A percentile compares a stretch with the other conserved stretches of the same genome.
Conservation (phyloP, 1,140 invertebrate species). For the Zaprionus tsacasi region DNA sequence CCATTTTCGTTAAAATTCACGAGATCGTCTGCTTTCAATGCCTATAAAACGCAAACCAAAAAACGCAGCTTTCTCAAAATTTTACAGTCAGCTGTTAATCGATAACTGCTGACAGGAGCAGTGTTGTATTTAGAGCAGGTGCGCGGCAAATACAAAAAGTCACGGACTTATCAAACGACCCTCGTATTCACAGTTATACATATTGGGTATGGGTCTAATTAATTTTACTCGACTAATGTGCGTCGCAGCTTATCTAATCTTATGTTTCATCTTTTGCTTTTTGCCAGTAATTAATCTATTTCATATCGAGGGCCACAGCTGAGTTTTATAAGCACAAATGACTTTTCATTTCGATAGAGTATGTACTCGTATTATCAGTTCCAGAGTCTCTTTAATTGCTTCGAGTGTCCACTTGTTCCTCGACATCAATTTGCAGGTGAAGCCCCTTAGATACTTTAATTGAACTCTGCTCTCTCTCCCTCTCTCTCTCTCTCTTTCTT, state of each 20-base stretch:
- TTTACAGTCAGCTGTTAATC: too few relatives aligned
- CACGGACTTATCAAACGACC: too few relatives aligned
- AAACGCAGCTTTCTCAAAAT: too few relatives aligned
- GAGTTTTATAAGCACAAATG: neutral
- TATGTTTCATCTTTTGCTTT: neutral
- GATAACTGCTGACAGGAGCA: too few relatives aligned
- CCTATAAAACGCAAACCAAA: too few relatives aligned
- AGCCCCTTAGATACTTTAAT: neutral
- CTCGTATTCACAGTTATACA: too few relatives aligned
- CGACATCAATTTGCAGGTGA: neutral
- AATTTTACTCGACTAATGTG: conserved; percentile 1
- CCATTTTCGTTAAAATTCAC: too few relatives aligned
- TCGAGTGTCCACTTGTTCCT: conserved; percentile 1
- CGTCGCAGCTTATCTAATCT: neutral
- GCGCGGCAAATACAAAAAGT: too few relatives aligned
- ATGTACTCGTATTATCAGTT: too few relatives aligned
- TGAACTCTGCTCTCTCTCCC: neutral
- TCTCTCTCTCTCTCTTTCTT: neutral
- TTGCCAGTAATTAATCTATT: conserved; percentile 3
- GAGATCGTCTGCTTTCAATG: too few relatives aligned
- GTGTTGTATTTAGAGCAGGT: too few relatives aligned
- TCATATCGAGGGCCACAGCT: neutral
- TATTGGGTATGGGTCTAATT: neutral
- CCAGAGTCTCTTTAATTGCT: neutral
- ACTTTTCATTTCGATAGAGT: neutral